Conservation (phyloP, 2,113 vertebrate genomes). For the Sminthopsis crassicaudata region DNA sequence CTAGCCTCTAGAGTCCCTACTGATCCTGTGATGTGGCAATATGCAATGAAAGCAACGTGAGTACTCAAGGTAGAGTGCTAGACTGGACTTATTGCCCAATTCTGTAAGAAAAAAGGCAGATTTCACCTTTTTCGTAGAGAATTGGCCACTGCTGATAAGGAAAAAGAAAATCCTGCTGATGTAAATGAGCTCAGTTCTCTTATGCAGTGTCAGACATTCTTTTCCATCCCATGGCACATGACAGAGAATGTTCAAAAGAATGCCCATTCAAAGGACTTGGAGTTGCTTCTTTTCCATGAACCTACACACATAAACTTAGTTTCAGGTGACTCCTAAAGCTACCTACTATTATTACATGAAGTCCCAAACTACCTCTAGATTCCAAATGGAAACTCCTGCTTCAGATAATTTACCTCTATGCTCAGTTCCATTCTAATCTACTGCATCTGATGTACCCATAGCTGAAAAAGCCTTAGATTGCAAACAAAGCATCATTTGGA, state of each 20-base stretch:
- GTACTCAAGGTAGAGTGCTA: not conserved
- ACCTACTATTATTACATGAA: not conserved
- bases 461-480: not conserved
- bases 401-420: not conserved
- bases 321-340: not conserved
- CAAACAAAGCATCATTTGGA: not conserved
- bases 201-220: not conserved
- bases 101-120: not conserved
- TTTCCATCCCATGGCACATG: not conserved
- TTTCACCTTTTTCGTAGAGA: not conserved
- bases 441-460: not conserved
- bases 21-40: not conserved
- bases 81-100: not conserved
- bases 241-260: not conserved
- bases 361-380: not conserved
- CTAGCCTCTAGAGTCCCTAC: not conserved
- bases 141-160: not conserved
- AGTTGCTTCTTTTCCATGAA: not conserved
- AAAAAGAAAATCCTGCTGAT: slow-evolving; percentile 5
- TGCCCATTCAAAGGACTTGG: not conserved
- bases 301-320: not conserved
- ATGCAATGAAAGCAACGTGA: not conserved
- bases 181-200: not conserved
- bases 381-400: not conserved
- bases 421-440: not conserved